Conservation (phyloP, 1,140 invertebrate genomes). For the Pogonomyrmex californicus region DNA sequence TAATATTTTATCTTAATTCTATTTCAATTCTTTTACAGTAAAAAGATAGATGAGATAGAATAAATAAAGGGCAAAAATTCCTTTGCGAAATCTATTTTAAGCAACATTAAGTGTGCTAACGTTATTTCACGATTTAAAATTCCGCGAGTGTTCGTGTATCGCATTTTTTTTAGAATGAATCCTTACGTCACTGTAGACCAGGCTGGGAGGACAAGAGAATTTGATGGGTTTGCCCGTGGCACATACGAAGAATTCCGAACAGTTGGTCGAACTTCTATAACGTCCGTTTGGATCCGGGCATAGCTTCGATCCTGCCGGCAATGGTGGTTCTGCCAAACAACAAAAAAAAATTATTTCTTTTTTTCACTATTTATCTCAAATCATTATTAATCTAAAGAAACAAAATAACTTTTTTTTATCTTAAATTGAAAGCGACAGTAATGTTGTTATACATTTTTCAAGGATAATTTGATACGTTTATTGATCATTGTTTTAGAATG, state of each 20-base stretch:
- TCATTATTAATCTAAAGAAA: neutral
- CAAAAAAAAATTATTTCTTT: slow-evolving; percentile 11
- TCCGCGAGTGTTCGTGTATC: slow-evolving; percentile 4
- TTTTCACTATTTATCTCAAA: neutral
- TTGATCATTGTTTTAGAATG: neutral
- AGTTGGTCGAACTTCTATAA: slow-evolving; percentile 89
- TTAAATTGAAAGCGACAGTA: neutral
- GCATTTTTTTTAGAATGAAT: slow-evolving; percentile 53
- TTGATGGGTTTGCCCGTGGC: slow-evolving; percentile 87
- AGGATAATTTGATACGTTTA: neutral
- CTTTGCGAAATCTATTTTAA: neutral
- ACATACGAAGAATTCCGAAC: slow-evolving; percentile 90
- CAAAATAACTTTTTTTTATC: neutral
- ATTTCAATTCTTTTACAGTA: neutral
- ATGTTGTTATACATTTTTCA: neutral
- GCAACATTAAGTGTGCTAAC: neutral
- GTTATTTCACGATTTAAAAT: slow-evolving; percentile 64
- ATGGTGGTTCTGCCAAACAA: slow-evolving; percentile 79
- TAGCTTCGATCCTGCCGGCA: slow-evolving; percentile 84
- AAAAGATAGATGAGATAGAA: neutral
- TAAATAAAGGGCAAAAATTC: neutral
- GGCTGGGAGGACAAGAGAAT: slow-evolving; percentile 88
- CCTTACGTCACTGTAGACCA: slow-evolving; percentile 90
- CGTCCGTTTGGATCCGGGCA: slow-evolving; percentile 87
- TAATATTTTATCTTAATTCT: neutral